Conservation (phyloP, 2,113 vertebrate genomes). For the Notiomystis cincta region DNA sequence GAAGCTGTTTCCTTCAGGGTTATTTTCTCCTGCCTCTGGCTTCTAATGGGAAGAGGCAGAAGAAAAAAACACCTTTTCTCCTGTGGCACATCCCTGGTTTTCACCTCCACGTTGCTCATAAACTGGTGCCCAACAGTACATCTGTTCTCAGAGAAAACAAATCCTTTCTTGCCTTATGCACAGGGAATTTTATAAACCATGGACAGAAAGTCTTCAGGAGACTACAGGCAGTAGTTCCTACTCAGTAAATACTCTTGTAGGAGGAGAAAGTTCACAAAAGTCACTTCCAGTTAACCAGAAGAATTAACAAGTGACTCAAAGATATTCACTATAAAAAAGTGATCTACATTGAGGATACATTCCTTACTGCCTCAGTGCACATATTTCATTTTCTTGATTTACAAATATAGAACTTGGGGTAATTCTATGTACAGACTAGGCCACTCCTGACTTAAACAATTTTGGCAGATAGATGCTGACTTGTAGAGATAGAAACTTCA, state of each 20-base stretch:
- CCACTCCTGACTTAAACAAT: background rate
- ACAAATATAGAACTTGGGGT: conserved; percentile 12
- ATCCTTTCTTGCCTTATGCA: background rate
- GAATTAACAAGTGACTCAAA: conserved; percentile 59
- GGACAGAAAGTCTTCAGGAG: background rate
- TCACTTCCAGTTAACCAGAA: conserved; percentile 62
- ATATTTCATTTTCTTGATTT: conserved; percentile 10
- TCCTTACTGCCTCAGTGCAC: conserved; percentile 28
- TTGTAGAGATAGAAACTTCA: background rate
- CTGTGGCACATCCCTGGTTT: background rate
- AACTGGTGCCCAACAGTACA: background rate
- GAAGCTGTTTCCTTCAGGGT: conserved; percentile 19
- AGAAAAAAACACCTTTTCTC: background rate
- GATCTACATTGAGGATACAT: conserved; percentile 28
- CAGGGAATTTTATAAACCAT: background rate
- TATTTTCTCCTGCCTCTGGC: background rate
- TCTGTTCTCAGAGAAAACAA: background rate
- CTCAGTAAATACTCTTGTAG: background rate
- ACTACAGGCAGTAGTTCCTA: background rate
- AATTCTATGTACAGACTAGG: background rate
- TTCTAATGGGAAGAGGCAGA: background rate
- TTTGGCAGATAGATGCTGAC: background rate
- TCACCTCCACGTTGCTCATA: background rate
- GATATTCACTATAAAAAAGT: conserved; percentile 40
- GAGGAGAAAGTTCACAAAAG: conserved; percentile 28